Conservation (phyloP, 2,113 vertebrate genomes). For the Strix uralensis region DNA sequence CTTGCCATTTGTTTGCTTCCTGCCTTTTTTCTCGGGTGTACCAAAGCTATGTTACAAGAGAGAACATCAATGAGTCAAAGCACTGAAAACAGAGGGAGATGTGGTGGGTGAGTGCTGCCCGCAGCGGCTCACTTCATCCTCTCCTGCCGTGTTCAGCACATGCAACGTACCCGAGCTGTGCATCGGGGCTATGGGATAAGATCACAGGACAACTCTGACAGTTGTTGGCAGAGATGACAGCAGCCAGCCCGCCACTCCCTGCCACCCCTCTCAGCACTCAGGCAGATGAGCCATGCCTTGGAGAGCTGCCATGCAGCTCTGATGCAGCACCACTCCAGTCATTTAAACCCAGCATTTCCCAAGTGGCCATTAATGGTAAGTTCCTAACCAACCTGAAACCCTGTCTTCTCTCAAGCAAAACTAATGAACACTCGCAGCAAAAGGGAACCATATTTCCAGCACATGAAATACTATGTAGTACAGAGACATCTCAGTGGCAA, state of each 20-base stretch:
- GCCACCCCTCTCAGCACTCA: not conserved
- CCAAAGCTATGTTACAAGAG: not conserved
- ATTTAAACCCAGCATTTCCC: not conserved
- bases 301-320: not conserved
- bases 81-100: not conserved
- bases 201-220: not conserved
- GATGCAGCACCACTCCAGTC: not conserved
- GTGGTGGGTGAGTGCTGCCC: rapidly evolving
- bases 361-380: not conserved
- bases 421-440: not conserved
- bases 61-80: not conserved
- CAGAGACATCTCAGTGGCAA: not conserved
- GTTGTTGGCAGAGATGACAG: not conserved
- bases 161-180: rapidly evolving
- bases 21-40: not conserved
- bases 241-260: not conserved
- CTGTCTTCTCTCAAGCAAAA: constrained; percentile 7
- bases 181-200: not conserved
- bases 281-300: not conserved
- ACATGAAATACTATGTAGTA: not conserved
- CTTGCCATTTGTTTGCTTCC: not conserved
- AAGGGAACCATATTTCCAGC: not conserved
- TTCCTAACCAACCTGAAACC: not conserved
- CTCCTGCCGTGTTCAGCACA: not conserved
- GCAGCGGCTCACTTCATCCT: not conserved